Base-by-base conservation (phyloP, 2,888 invertebrate species). In the Pseudoips prasinana region DNA sequence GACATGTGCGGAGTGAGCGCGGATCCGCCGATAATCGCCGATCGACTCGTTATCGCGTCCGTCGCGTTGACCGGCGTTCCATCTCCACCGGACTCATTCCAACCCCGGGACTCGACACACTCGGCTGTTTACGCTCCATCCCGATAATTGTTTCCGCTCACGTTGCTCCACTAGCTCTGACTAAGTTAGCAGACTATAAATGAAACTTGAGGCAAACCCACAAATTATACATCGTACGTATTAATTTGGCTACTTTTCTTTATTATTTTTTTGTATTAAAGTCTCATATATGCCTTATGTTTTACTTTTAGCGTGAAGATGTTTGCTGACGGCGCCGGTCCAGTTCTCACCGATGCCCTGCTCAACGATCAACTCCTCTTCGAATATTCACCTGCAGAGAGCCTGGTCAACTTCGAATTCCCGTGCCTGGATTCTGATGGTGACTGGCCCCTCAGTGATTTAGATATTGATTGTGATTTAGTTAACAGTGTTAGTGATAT, bases 361-460 rank as follows among this genome's bases (percentile, higher is more conserved):
- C 65, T 84, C 29, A 76, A 67, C 40, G 86, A 87, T 41, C 76
- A 82, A 45, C 77, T 77, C 1, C 67, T 84, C 10, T 86, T 84
- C 51, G 83, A 86, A 49, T 79, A 76, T 49, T 86, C 87, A 3
- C 86, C 87, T 38, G 81, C 75, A 5, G 88, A 87, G 46, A 87
- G 82, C 34, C 80, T 88, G 46, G 78, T 85, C 47, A 86, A 86
- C 65, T 86, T 87, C 51, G 84, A 87, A 50, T 60, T 87, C 22
- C 87, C 87, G 9, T 60, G 70, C 27, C 45, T 79, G 40, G 70
- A 61, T 40, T 49, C 73, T 20, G 83, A 81, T 26, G 62, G 66
- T 39, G 77, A 83, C 42, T 81, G 77, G 78, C 79, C 76, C 45
- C 64, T 83, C 44, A 70, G 76, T 70, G 84, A 86, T 58, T 62